Evolutionary conservation across 92 coral and sea anemone genomes (phyloP).

Genomic region (Galaxea fascicularis): DNA sequence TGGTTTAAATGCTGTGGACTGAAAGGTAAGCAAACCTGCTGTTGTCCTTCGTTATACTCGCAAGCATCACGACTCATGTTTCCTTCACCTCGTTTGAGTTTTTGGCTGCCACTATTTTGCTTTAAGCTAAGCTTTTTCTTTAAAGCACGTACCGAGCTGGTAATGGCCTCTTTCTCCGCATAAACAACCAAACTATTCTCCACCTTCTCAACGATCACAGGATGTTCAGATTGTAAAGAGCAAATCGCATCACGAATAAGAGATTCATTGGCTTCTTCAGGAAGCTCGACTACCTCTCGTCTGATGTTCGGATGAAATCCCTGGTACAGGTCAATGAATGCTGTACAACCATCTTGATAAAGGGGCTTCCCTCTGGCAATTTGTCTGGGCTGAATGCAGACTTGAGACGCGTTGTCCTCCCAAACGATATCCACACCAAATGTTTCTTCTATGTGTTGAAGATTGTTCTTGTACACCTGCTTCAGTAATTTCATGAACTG

Average conservation of each 20-base stretch:
- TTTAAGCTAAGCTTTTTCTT: constrained; percentile 14
- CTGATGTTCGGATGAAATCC: constrained; percentile 21
- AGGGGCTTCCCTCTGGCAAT: not conserved
- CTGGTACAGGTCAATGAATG: constrained; percentile 51
- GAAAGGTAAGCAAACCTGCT: not conserved
- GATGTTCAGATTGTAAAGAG: not conserved
- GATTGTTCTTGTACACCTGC: not conserved
- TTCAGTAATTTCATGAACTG: constrained; percentile 53
- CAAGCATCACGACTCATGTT: too few species aligned
- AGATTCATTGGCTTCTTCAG: not conserved
- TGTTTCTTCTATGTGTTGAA: constrained; percentile 20
- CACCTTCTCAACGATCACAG: constrained; percentile 34
- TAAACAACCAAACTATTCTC: constrained; percentile 21
- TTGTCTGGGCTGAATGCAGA: not conserved
- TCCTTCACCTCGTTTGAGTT: too few species aligned
- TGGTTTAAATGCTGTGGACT: too few species aligned
- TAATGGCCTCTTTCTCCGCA: constrained; percentile 10
- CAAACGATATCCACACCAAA: constrained; percentile 38
- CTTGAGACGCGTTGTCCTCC: constrained; percentile 18
- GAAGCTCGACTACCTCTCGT: constrained; percentile 14
- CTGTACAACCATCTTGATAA: constrained; percentile 44
- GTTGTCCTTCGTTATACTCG: not conserved
- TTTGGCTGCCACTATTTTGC: not conserved
- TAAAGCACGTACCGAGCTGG: not conserved
- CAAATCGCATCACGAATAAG: not conserved